phyloP scores from a whole-genome alignment of 2,888 invertebrate species.

The Phyllotreta striolata region DNA sequence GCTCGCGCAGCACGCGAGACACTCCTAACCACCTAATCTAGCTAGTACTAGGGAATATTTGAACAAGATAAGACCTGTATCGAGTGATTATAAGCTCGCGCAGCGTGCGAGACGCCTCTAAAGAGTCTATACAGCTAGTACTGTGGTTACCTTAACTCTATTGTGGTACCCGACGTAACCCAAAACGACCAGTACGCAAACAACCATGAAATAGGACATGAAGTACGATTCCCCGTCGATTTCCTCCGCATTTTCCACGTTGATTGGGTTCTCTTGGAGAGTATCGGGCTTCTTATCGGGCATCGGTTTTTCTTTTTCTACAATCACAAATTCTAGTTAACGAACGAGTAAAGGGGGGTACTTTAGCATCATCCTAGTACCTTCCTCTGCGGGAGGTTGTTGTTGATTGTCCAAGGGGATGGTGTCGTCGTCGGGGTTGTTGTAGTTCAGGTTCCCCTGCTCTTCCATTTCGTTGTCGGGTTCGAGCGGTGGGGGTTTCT shows the following conservation, averaged over 20 bases:
- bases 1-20: too few species aligned
- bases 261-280: constrained; percentile 37
- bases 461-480: too few species aligned
- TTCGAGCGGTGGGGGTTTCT: too few species aligned
- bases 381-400: background rate
- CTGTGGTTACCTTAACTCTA: constrained; percentile 68
- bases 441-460: too few species aligned
- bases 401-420: background rate
- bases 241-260: constrained; percentile 45
- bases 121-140: background rate
- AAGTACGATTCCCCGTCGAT: constrained; percentile 70
- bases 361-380: background rate
- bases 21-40: too few species aligned
- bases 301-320: constrained; percentile 9
- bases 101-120: background rate
- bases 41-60: too few species aligned
- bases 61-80: background rate
- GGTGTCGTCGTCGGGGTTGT: background rate
- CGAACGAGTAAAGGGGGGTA: background rate
- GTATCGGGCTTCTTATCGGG: constrained; percentile 39
- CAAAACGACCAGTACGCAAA: constrained; percentile 68
- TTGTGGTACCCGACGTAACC: constrained; percentile 72
- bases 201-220: constrained; percentile 72
- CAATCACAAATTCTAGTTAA: constrained; percentile 15
- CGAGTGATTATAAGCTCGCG: background rate